Base-by-base conservation (phyloP, 2,888 invertebrate species). In the Chesias legatella region DNA sequence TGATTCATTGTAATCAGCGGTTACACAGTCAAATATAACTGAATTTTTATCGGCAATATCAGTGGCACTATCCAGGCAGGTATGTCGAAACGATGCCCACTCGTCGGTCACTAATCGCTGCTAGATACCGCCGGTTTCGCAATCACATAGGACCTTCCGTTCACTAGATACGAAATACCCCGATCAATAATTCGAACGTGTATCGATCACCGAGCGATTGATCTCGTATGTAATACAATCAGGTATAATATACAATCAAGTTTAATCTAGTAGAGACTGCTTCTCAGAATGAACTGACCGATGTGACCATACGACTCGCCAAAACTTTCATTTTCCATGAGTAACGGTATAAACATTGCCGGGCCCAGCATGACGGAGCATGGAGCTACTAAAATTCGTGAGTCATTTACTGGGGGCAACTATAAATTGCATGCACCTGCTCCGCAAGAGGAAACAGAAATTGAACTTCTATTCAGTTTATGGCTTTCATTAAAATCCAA, bases 1-100 rank as follows among this genome's bases (percentile, higher is more conserved):
- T 54, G 53, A 63, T 65, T 63, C 42, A 64, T 67, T 62, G 52
- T 46, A 55, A 48, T 41, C 47, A 52, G 51, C 56, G 55, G 58
- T 63, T 63, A 61, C 60, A 61, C 55, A 63, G 56, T 49, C 50
- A 48, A 48, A 39, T 46, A 17, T 61, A 67, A 75, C 69, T 67
- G 64, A 73, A 70, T 72, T 76, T 69, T 68, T 61, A 56, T 56
- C 58, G 48, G 27, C 36, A 57, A 60, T 60, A 65, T 67, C 63
- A 69, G 67, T 67, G 71, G 59, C 64, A 54, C 60, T 66, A 63
- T 68, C 67, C 68, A 63, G 66, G 57, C 68, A 68, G 67, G 67
- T 78, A 66, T 85, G 80, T 81, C 62, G 84, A 79, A 81, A 85
- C 73, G 80, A 84, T 83, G 81, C 69, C 75, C 73, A 78, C 71